Percentiles rank a stretch among this genome's conserved stretches.
These are phyloP conservation scores for Porites evermanni DNA, from an alignment of 92 coral and sea anemone genomes.

Conservation along the genomic window DNA sequence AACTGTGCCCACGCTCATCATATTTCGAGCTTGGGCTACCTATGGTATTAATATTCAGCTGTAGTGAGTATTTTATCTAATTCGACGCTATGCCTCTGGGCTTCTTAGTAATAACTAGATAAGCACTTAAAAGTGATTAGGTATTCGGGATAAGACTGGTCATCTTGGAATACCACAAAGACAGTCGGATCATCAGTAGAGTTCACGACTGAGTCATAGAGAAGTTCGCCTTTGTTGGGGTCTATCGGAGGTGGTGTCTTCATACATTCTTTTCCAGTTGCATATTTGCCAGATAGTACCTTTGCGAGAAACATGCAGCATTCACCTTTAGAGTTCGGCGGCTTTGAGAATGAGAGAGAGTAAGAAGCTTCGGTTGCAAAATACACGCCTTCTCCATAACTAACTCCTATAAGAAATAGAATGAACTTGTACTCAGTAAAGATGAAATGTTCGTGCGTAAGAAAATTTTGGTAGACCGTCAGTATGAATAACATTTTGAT, in stretches of 20 bases:
- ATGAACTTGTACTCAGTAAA: too few species aligned
- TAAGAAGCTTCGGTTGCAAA: constrained; percentile 63
- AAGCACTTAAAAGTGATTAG: constrained; percentile 54
- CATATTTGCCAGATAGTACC: constrained; percentile 67
- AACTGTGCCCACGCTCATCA: too few species aligned
- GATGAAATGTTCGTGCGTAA: too few species aligned
- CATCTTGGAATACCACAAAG: constrained; percentile 63
- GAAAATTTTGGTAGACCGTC: too few species aligned
- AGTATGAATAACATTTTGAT: too few species aligned
- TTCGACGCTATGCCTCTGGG: too few species aligned
- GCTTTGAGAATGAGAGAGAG: constrained; percentile 48
- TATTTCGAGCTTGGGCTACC: too few species aligned
- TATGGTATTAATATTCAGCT: too few species aligned
- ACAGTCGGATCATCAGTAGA: constrained; percentile 39
- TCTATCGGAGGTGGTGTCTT: constrained; percentile 57
- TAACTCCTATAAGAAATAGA: constrained; percentile 8
- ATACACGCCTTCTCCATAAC: constrained; percentile 73
- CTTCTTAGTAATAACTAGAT: background rate
- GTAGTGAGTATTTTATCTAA: too few species aligned
- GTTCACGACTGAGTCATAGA: constrained; percentile 67
- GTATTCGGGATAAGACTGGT: constrained; percentile 74
- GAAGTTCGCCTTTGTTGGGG: background rate
- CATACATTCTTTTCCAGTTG: constrained; percentile 43
- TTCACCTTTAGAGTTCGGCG: constrained; percentile 50
- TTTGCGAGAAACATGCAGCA: constrained; percentile 71